Base-by-base conservation (phyloP, 2,113 vertebrate species). In the Hiodon alosoides region DNA sequence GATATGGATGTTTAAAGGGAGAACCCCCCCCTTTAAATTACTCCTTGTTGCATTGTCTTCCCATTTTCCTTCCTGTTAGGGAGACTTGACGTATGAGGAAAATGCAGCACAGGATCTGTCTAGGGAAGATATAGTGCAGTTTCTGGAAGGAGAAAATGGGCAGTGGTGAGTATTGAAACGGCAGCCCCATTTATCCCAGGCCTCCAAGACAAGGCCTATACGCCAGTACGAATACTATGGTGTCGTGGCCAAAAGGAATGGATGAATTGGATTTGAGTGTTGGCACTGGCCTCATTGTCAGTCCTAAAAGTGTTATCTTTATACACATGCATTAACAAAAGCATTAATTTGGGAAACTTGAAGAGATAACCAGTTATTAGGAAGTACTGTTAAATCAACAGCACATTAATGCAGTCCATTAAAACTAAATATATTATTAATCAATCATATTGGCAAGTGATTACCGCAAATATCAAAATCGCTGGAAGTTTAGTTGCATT, bases 131-230 rank as follows among this genome's bases (percentile, higher is more conserved):
- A 78, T 92, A 75, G 86, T 90, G 67, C 91, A 90, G 81, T 93
- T 95, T 81, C 81, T 94, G 81, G 91, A 94, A 82, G 93, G 94
- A 84, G 90, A 90, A 54, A 92, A 90, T 0, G 91, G 92, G 72
- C 93, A 93, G 68, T 95, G 94, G 95, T 96, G 83, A 92, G 93
- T 92, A 74, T 46, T 53, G 59, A 17, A 65, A 57, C 17, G 14
- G 14, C 5, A 0, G 10, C 64, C 50, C 69, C 48, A 70, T 77
- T 61, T 5, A n/a, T 71, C 55, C 55, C n/a, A 13, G 16, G 13
- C 7, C 59, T 75, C 17, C 54, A 60, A 7, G 17, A 4, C 47
- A 52, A 53, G 50, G 9, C 11, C 62, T 47, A n/a, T 58, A 67
- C 46, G 6, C 54, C 9, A 52, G 2, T 31, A 31, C 31, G 31